Conservation (phyloP, 1,140 invertebrate species). For the Harlomillsia oculata region DNA sequence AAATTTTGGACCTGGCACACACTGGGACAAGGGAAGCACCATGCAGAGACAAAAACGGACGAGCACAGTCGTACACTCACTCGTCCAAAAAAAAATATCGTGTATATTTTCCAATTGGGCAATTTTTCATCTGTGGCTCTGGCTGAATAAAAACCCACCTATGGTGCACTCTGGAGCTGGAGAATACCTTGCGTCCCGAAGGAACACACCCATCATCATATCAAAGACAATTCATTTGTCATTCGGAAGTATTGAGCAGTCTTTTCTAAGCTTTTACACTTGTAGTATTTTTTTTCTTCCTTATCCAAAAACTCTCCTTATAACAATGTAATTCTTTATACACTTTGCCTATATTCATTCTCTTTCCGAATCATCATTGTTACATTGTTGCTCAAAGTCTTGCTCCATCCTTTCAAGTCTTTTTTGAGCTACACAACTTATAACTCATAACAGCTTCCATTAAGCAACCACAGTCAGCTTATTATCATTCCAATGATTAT, state of each 20-base stretch:
- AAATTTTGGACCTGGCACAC: no score
- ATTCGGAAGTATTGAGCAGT: slow-evolving; percentile 26
- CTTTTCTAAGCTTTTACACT: background rate
- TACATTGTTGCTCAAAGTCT: background rate
- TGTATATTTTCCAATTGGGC: slow-evolving; percentile 25
- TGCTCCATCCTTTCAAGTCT: no score
- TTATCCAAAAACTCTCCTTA: no score
- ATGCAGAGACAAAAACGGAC: slow-evolving; percentile 24
- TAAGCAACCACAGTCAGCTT: no score
- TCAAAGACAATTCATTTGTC: slow-evolving; percentile 34
- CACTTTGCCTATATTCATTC: no score
- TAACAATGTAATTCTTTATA: no score
- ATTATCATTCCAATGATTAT: no score
- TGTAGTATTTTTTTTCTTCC: no score
- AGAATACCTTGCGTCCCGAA: background rate
- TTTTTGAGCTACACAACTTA: no score
- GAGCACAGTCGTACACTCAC: background rate
- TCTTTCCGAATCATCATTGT: background rate
- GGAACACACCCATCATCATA: slow-evolving; percentile 31
- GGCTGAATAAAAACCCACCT: slow-evolving; percentile 30
- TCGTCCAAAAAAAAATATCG: slow-evolving; percentile 1
- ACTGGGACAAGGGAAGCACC: slow-evolving; percentile 19
- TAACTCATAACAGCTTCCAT: no score
- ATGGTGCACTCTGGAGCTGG: slow-evolving; percentile 14
- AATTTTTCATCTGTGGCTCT: slow-evolving; percentile 29